phyloP scores from a whole-genome alignment of 2,888 invertebrate species.

The Stegophylla sp. region DNA sequence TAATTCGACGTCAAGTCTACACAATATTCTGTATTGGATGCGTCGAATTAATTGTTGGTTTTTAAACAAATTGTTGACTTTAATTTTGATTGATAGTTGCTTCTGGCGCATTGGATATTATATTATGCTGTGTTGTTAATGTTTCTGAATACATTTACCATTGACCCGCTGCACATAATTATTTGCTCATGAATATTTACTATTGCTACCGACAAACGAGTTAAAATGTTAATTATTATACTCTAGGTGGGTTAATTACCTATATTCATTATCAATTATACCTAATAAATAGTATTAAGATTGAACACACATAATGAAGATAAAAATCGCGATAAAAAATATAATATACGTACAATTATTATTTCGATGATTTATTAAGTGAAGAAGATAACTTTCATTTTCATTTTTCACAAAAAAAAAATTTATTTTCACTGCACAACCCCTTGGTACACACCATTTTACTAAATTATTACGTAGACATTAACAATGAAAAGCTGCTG shows the following conservation, averaged over 20 bases:
- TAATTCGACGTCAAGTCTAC: background rate
- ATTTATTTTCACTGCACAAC: too few relatives aligned
- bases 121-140: background rate
- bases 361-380: background rate
- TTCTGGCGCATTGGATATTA: background rate
- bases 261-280: background rate
- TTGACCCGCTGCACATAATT: background rate
- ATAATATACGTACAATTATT: background rate
- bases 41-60: background rate
- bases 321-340: background rate
- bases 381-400: too few relatives aligned
- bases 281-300: background rate
- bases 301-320: background rate
- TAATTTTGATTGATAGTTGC: background rate
- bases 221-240: slow-evolving; percentile 1
- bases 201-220: background rate
- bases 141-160: background rate
- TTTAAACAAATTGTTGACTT: background rate
- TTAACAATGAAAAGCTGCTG: too few relatives aligned
- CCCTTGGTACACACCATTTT: too few relatives aligned
- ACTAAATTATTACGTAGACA: too few relatives aligned
- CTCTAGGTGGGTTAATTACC: background rate
- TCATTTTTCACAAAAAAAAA: too few relatives aligned
- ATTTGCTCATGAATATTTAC: background rate
- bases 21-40: background rate